Conservation (phyloP, 2,888 invertebrate species). For the Caenorhabditis sp. region DNA sequence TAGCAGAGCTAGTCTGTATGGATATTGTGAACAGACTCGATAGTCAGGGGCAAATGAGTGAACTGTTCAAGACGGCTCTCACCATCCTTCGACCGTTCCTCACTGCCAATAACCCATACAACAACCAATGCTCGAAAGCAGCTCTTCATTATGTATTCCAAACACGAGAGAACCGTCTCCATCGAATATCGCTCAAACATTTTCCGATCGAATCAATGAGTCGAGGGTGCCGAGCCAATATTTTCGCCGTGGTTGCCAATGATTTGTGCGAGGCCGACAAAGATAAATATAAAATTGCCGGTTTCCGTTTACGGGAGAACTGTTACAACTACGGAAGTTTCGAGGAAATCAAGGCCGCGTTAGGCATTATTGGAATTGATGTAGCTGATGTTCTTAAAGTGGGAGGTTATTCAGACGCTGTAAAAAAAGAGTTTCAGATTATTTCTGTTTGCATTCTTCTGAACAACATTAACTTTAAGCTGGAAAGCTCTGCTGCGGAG, state of each 20-base stretch:
- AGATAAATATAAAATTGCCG: constrained; percentile 56
- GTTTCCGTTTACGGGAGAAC: constrained; percentile 61
- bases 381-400: constrained; percentile 54
- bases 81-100: constrained; percentile 58
- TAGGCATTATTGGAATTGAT: constrained; percentile 51
- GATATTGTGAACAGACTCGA: constrained; percentile 56
- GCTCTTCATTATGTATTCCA: constrained; percentile 59
- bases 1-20: constrained; percentile 48
- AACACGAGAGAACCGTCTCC: constrained; percentile 51
- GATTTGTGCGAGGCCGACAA: constrained; percentile 60
- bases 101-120: constrained; percentile 55
- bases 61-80: constrained; percentile 49
- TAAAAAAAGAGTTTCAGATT: constrained; percentile 34
- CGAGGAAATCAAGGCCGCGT: constrained; percentile 50
- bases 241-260: constrained; percentile 63
- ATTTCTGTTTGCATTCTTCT: constrained; percentile 59
- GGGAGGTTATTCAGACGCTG: background rate
- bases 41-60: constrained; percentile 46
- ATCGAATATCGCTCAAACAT: constrained; percentile 43
- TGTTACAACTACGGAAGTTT: constrained; percentile 58
- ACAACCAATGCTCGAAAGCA: constrained; percentile 56
- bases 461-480: constrained; percentile 61
- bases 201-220: constrained; percentile 63
- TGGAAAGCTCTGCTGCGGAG: constrained; percentile 43
- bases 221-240: constrained; percentile 60